Evolutionary conservation across 2,797 vertebrate species (phyloP).

Genomic region (Chrosomus eos): DNA sequence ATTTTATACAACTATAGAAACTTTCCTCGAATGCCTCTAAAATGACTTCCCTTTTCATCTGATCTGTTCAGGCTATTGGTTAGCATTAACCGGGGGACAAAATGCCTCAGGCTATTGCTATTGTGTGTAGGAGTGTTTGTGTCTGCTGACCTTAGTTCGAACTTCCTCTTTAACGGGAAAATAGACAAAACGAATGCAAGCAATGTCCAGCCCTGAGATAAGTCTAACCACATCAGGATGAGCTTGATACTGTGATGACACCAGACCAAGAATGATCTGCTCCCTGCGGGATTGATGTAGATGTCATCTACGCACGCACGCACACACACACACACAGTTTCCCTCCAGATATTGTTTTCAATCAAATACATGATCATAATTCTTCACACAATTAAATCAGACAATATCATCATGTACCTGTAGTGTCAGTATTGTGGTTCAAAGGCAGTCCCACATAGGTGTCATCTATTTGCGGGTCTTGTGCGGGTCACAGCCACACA

Average conservation of each 20-base stretch:
- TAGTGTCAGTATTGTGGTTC: background rate
- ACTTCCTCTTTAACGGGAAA: slow-evolving; percentile 62
- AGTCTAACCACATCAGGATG: slow-evolving; percentile 55
- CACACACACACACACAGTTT: background rate
- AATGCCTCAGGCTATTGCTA: background rate
- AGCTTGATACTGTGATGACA: slow-evolving; percentile 59
- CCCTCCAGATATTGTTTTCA: background rate
- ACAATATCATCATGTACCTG: slow-evolving; percentile 26
- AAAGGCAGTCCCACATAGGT: slow-evolving; percentile 54
- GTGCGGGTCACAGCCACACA: slow-evolving; percentile 47
- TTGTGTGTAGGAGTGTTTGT: background rate
- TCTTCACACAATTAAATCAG: background rate
- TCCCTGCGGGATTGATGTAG: slow-evolving; percentile 35
- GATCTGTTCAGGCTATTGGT: background rate
- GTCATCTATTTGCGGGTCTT: slow-evolving; percentile 9
- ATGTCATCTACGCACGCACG: background rate
- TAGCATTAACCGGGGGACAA: background rate
- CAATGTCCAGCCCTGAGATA: slow-evolving; percentile 54
- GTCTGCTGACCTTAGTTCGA: slow-evolving; percentile 53
- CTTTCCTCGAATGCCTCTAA: background rate
- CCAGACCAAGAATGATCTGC: slow-evolving; percentile 56
- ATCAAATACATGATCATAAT: background rate
- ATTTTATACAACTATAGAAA: background rate
- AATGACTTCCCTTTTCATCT: background rate
- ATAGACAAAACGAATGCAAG: slow-evolving; percentile 61